Evolutionary conservation across 2,888 invertebrate species (phyloP), one percentile per base, ranked within the genome.

Genomic region (Acanthosepion lycidas): DNA sequence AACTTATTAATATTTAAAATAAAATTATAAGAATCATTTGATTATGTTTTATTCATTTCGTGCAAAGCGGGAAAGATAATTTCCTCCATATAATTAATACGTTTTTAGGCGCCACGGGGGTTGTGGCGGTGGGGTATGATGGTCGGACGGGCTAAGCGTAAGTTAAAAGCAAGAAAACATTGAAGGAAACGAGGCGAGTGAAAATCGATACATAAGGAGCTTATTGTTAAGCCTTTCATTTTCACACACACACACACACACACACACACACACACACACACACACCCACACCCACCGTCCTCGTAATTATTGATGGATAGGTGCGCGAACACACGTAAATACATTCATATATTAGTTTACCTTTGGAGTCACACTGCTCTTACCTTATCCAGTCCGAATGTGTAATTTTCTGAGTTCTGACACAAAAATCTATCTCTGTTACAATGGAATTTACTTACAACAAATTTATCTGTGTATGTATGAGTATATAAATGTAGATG

Each of bases 1-100:
- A 78, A 78, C 78, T 78, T 78, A 78, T 78, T 78, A 78, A 78
- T 78, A 78, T 78, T 78, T 78, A 78, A 78, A 78, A 78, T n/a
- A 78, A 78, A 78, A 78, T 78, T 78, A 78, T 78, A n/a, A n/a
- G 78, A 5, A 8, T n/a, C 18, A 23, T n/a, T 5, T n/a, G n/a
- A n/a, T 59, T 78, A 78, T 78, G 78, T 78, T 78, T 78, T n/a
- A 78, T 78, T 78, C 78, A 78, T 78, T 78, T 78, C 78, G 15
- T 78, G 78, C 78, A 15, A 78, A n/a, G 78, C 0, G 15, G 78
- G 33, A 33, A 78, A 78, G 33, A 78, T 78, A n/a, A 78, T 78
- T 78, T 78, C 78, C 78, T 78, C n/a, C n/a, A 33, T 15, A 78
- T 78, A n/a, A 78, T 78, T 78, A 64, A 64, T 64, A 64, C 23